Evolutionary conservation across 2,797 vertebrate species (phyloP).

Genomic region (Coracias cyanogaster): DNA sequence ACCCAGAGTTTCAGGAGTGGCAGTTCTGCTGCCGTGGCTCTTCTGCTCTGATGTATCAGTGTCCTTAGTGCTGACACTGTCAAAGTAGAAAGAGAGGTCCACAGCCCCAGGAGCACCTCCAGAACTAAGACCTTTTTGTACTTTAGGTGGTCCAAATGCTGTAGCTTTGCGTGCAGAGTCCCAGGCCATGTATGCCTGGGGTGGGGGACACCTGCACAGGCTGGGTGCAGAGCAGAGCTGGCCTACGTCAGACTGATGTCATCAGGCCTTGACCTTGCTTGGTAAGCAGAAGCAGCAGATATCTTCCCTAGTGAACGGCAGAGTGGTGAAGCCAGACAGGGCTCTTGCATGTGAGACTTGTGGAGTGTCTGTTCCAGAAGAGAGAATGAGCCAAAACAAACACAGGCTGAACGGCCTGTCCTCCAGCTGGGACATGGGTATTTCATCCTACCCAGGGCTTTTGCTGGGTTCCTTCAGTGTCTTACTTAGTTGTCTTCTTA

Average conservation of each 20-base stretch:
- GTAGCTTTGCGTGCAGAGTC: background rate
- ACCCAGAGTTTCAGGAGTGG: background rate
- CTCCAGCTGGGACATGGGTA: background rate
- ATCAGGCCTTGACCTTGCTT: background rate
- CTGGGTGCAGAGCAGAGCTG: background rate
- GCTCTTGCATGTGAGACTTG: background rate
- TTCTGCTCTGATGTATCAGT: background rate
- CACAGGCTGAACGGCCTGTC: background rate
- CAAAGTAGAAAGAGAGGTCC: background rate
- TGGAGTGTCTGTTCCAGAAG: background rate
- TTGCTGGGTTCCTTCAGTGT: background rate
- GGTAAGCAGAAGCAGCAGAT: background rate
- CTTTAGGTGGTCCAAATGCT: background rate
- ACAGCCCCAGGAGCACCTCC: background rate
- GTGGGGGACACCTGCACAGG: accelerated
- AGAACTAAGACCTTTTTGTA: background rate
- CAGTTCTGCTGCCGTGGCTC: background rate
- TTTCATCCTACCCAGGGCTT: background rate
- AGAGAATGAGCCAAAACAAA: background rate
- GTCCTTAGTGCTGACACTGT: background rate
- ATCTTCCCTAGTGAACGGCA: background rate
- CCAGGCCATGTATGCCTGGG: background rate
- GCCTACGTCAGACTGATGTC: accelerated
- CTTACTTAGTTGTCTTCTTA: no score
- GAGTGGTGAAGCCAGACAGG: background rate